These are phyloP conservation scores for Thereva unica DNA, from an alignment of 2,888 invertebrate species.

Conservation along the genomic window DNA sequence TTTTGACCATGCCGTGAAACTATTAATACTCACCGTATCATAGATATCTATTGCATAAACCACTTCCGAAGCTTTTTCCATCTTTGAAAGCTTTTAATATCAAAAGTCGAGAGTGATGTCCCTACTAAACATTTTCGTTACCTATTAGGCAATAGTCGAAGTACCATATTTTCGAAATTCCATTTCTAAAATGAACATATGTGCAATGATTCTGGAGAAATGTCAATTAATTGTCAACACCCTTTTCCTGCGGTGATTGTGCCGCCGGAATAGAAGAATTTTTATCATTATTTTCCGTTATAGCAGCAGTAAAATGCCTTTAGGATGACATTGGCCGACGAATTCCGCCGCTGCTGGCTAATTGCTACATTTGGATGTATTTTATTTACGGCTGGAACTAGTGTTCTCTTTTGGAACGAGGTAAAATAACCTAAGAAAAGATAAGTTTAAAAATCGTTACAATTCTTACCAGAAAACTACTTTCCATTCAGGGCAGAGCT, in stretches of 20 bases:
- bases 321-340: constrained; percentile 19
- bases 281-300: not conserved
- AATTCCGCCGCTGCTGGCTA: constrained; percentile 63
- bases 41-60: too few relatives aligned
- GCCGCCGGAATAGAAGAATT: too few relatives aligned
- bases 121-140: too few relatives aligned
- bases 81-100: too few relatives aligned
- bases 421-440: constrained; percentile 56
- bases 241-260: not conserved
- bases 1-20: too few relatives aligned
- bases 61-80: too few relatives aligned
- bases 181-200: too few relatives aligned
- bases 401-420: constrained; percentile 84
- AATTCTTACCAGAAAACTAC: not conserved
- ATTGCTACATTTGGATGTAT: constrained; percentile 71
- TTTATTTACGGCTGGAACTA: constrained; percentile 69
- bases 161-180: too few relatives aligned
- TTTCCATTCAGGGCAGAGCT: constrained; percentile 68
- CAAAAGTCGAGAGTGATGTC: too few relatives aligned
- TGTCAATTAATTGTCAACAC: constrained; percentile 25
- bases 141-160: too few relatives aligned
- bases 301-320: not conserved
- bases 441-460: too few relatives aligned
- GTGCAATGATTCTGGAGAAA: not conserved
- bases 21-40: too few relatives aligned